Base-by-base conservation (phyloP, 2,888 invertebrate genomes). In the Panzeria rudis region DNA sequence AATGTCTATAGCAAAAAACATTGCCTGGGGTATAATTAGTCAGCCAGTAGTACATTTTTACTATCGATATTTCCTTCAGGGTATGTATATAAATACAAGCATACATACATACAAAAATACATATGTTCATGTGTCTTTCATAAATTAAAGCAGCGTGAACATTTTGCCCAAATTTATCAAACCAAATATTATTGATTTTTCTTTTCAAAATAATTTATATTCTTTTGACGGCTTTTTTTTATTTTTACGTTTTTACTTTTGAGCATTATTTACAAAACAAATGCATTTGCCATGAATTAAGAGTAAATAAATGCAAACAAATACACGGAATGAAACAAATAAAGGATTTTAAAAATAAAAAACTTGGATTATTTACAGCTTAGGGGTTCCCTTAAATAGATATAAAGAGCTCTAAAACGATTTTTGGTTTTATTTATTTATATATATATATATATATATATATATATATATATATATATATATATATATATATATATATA, bases 261-360 rank as follows among this genome's bases (percentile, higher is more conserved):
- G 29, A 68, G n/a, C 50, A 76, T 64, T 86, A 82, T 86, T 86
- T 86, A 72, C 84, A 62, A 77, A 82, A 72, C 66, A 82, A 87
- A 86, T 86, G 86, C 86, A 83, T 79, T 71, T 81, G 71, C 25
- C 72, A 62, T 50, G 29, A 44, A 81, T 44, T 54, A 71, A 50
- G 25, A 66, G 17, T 76, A 66, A 69, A 66, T 44, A 76, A 69
- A 62, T 62, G 32, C 50, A 61, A 69, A 71, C 50, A 71, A 77
- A 80, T 47, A 32, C 8, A 62, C 35, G 23, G n/a, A 56, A 56
- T 59, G 11, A 20, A 62, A 71, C 56, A 61, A 23, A 17, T 29
- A 56, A 56, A 20, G 20, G 54, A 6, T 54, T 64, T 71, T 20
- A 44, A 71, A 62, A 66, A 15, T 44, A n/a, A 54, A 71, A 71